These are phyloP conservation scores for Serinus canaria DNA, from an alignment of 2,113 vertebrate species.

Conservation along the genomic window DNA sequence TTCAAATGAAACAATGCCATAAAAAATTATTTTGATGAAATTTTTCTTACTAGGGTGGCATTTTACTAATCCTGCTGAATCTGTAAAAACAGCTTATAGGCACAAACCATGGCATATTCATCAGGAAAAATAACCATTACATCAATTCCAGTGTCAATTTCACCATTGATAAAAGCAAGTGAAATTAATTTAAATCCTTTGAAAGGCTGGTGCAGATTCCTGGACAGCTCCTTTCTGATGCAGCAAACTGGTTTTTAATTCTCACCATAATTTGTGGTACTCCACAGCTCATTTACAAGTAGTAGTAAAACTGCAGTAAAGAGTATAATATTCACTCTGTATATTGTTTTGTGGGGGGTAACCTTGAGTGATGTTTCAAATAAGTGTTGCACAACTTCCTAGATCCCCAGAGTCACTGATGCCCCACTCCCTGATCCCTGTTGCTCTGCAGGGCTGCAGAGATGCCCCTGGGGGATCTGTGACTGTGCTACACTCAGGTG, in stretches of 20 bases:
- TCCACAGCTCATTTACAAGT: not conserved
- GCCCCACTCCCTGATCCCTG: not conserved
- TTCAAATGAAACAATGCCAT: not conserved
- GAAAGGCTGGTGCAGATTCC: not conserved
- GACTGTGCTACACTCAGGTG: not conserved
- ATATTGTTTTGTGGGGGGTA: not conserved
- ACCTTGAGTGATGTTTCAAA: not conserved
- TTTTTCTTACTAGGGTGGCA: not conserved
- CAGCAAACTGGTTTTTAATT: not conserved
- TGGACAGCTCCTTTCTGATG: not conserved
- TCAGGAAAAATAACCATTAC: not conserved
- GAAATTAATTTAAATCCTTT: not conserved
- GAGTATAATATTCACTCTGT: not conserved
- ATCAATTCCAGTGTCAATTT: not conserved
- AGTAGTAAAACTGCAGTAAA: not conserved
- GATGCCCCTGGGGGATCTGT: not conserved
- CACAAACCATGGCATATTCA: not conserved
- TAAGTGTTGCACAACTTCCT: too few relatives aligned
- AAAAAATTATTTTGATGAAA: not conserved
- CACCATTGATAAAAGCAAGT: not conserved
- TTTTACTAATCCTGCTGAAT: not conserved
- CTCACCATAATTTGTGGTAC: not conserved
- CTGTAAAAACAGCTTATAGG: not conserved
- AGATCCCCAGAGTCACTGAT: rapidly evolving
- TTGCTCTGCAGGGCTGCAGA: rapidly evolving